A percentile compares a stretch with the other conserved stretches of the same genome.
phyloP scores from a whole-genome alignment of 2,888 invertebrate species.

The Callimorpha dominula region DNA sequence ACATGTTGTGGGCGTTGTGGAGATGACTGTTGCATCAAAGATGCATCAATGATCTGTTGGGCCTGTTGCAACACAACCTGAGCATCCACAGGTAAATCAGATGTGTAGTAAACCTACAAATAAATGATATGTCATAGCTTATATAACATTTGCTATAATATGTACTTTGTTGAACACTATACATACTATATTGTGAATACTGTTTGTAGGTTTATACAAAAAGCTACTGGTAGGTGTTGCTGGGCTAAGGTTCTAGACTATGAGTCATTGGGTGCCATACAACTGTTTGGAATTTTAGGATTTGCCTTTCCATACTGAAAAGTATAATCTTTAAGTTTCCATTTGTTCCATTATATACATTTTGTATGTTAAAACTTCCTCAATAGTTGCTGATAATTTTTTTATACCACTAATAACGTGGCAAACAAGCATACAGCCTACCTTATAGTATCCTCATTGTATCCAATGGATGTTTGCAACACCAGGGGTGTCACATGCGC shows the following conservation, averaged over 20 bases:
- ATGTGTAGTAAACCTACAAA: conserved; percentile 87
- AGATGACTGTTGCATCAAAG: conserved; percentile 84
- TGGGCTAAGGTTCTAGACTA: not conserved
- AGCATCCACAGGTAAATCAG: conserved; percentile 85
- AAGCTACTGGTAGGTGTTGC: not conserved
- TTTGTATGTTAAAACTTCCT: not conserved
- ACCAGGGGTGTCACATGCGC: not conserved
- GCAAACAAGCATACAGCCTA: not conserved
- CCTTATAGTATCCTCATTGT: not conserved
- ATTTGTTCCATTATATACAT: not conserved
- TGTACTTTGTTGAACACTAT: conserved; percentile 10
- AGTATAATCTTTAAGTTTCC: not conserved
- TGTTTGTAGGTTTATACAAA: not conserved
- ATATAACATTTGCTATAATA: conserved; percentile 33
- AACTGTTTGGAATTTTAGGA: not conserved
- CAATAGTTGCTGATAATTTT: not conserved
- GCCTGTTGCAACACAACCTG: conserved; percentile 86
- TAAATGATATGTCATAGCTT: conserved; percentile 69
- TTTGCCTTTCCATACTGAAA: not conserved
- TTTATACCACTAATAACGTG: not conserved
- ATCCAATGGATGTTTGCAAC: not conserved
- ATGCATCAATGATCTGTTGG: conserved; percentile 86
- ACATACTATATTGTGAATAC: not conserved
- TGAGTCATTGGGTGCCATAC: not conserved
- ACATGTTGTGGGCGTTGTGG: conserved; percentile 85